Percentiles rank a stretch among this genome's conserved stretches.
Conservation (phyloP, 2,113 vertebrate species). For the Balaeniceps rex region DNA sequence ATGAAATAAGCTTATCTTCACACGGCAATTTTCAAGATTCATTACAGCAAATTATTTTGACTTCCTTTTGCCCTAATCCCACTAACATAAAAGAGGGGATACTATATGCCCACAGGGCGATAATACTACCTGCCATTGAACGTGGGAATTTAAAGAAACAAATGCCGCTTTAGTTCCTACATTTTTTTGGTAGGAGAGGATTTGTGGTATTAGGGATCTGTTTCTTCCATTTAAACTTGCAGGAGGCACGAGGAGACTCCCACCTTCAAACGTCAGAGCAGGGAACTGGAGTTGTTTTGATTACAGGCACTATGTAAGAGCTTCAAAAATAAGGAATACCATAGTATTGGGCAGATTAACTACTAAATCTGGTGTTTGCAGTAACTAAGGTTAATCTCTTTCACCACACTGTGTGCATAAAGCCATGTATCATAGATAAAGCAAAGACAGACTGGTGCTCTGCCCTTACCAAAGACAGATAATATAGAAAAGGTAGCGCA, state of each 20-base stretch:
- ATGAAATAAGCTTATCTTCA: not conserved
- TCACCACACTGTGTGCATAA: fast-evolving
- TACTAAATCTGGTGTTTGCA: not conserved
- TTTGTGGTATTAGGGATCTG: not conserved
- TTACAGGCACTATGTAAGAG: not conserved
- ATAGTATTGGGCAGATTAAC: not conserved
- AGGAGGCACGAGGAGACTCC: not conserved
- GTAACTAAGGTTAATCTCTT: not conserved
- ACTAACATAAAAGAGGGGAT: not conserved
- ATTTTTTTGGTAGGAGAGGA: not conserved
- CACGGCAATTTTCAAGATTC: not conserved
- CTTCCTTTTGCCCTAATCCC: not conserved
- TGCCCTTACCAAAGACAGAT: no score
- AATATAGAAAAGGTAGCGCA: not conserved
- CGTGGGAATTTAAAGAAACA: not conserved
- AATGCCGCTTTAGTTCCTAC: not conserved
- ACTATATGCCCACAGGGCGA: not conserved
- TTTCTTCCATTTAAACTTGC: not conserved
- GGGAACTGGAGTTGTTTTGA: not conserved
- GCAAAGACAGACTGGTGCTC: no score
- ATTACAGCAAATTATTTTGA: not conserved
- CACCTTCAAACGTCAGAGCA: not conserved
- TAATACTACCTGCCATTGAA: not conserved
- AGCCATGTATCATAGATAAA: not conserved
- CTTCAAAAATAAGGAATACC: not conserved